These are phyloP conservation scores for Otis tarda DNA, from an alignment of 2,113 vertebrate species.

Conservation along the genomic window DNA sequence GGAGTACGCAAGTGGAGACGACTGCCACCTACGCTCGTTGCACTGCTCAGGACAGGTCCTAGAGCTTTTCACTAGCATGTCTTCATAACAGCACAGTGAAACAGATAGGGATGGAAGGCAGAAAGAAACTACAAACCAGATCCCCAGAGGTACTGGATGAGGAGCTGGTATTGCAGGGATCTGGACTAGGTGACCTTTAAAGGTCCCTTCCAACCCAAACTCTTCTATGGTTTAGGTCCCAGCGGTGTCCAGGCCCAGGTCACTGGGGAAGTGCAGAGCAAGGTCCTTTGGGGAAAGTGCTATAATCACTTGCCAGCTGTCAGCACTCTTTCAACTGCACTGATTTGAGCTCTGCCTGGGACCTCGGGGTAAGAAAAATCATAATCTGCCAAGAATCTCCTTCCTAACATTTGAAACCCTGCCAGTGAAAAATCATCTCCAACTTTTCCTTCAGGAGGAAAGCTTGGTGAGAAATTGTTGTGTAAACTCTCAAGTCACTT, in stretches of 20 bases:
- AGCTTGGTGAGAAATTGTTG: conserved; percentile 1
- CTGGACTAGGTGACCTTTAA: too few species aligned
- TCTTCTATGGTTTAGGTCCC: background rate
- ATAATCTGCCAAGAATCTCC: background rate
- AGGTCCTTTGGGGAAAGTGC: background rate
- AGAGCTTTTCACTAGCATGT: background rate
- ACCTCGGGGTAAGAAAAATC: background rate
- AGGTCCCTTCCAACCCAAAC: background rate
- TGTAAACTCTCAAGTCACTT: conserved; percentile 6
- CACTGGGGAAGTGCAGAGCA: background rate
- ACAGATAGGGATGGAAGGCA: background rate
- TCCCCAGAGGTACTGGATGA: background rate
- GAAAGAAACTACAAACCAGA: background rate
- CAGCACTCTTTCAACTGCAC: background rate
- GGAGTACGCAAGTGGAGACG: background rate
- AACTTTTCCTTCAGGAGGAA: background rate
- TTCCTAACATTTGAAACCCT: background rate
- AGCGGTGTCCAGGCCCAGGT: too few species aligned
- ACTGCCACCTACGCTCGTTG: background rate
- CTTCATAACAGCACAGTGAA: background rate
- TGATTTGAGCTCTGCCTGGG: background rate
- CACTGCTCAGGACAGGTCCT: background rate
- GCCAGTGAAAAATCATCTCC: background rate
- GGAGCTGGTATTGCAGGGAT: background rate
- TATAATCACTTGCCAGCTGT: background rate